A percentile compares a stretch with the other conserved stretches of the same genome.
phyloP scores from a whole-genome alignment of 2,888 invertebrate genomes.

The Eupithecia inturbata region DNA sequence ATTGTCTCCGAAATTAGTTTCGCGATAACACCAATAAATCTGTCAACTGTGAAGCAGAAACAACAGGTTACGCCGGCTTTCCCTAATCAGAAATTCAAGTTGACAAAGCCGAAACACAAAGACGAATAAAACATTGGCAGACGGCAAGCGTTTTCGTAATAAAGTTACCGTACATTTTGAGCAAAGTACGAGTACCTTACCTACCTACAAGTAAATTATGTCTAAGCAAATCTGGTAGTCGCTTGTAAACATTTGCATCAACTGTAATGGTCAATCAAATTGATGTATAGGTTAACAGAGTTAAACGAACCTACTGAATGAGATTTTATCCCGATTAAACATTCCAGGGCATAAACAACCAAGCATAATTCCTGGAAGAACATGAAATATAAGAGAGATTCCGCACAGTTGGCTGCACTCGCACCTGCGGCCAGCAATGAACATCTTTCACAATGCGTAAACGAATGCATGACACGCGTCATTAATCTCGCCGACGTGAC shows the following conservation, averaged over 20 bases:
- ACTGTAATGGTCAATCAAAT: not conserved
- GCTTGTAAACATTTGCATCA: not conserved
- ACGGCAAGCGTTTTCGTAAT: constrained; percentile 19
- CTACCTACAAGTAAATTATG: constrained; percentile 6
- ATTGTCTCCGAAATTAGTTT: constrained; percentile 35
- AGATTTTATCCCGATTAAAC: not conserved
- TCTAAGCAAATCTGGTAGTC: not conserved
- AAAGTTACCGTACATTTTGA: constrained; percentile 24
- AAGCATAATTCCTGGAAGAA: not conserved
- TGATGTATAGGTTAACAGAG: not conserved
- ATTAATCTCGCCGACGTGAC: constrained; percentile 71
- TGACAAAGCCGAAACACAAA: constrained; percentile 31
- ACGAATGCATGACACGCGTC: constrained; percentile 58
- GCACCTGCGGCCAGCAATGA: constrained; percentile 50
- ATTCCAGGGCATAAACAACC: constrained; percentile 1
- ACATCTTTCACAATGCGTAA: constrained; percentile 61
- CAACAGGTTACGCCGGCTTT: constrained; percentile 44
- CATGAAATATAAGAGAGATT: constrained; percentile 44
- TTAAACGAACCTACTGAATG: not conserved
- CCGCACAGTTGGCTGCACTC: constrained; percentile 40
- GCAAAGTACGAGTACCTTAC: constrained; percentile 13
- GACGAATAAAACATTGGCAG: constrained; percentile 23
- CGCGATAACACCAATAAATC: constrained; percentile 44
- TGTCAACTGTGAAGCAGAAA: constrained; percentile 39
- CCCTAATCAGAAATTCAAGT: constrained; percentile 41